Evolutionary conservation across 2,113 vertebrate species (phyloP), one percentile per base, ranked within the genome.

Genomic region (Leucoraja erinaceus): DNA sequence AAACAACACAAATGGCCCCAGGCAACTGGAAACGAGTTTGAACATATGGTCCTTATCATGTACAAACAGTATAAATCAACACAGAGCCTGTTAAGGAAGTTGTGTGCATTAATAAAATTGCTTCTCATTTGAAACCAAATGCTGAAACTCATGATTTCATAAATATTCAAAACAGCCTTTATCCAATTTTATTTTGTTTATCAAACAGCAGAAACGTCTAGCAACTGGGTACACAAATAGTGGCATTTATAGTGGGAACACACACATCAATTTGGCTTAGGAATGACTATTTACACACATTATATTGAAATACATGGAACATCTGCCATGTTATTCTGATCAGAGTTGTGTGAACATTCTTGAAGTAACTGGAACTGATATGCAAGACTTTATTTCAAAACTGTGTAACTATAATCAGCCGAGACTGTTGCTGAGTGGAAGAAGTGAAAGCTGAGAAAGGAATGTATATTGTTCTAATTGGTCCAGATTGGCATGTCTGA

Each of bases 291-390:
- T 88, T 88, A 66, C 16, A 18, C 28, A 88, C 28, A 84, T 84
- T 56, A 22, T 84, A 59, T 84, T 66, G 56, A 88, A 88, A 88
- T 88, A 66, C 28, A 63, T 66, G n/a, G 84, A 88, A 88, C 59
- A 63, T 59, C 84, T 63, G n/a, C 66, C n/a, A 66, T 66, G 11
- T 66, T 31, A 88, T n/a, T 88, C 83, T 86, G 56, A 86, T 31
- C 83, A 86, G 22, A 61, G 56, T 86, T 86, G 28, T 28, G 59
- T 12, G 18, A 5, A 86, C 56, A 14, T 61, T 61, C 47, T 86
- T 86, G 4, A 61, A 16, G 61, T 33, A 81, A 54, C 47, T 84
- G 25, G 47, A 22, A 2, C n/a, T 88, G 59, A 88, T 88, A 88
- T 66, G 18, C 78, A 81, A 54, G 33, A 38, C 77, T 79, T 38